phyloP scores from a whole-genome alignment of 1,140 invertebrate species.

The Paracyclopina nana region DNA sequence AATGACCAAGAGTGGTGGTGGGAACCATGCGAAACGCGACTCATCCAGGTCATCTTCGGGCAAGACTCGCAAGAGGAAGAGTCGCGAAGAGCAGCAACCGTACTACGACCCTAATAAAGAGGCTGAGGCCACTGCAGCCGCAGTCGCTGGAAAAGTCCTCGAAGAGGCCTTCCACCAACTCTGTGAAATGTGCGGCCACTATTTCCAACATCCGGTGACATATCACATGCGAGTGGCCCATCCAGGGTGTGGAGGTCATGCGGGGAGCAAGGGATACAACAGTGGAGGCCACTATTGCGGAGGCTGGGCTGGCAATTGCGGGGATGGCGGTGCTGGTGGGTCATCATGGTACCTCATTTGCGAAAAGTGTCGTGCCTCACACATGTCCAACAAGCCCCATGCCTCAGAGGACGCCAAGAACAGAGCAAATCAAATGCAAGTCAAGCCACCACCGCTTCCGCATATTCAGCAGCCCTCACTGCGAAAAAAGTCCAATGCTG shows the following conservation, averaged over 20 bases:
- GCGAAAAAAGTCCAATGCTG: background rate
- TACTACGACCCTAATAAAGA: background rate
- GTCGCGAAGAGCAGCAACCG: conserved; percentile 2
- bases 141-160: conserved; percentile 15
- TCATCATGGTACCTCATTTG: conserved; percentile 81
- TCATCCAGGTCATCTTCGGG: conserved; percentile 13
- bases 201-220: conserved; percentile 56
- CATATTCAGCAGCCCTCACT: no score
- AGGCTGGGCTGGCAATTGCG: conserved; percentile 70
- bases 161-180: conserved; percentile 20
- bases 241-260: conserved; percentile 65
- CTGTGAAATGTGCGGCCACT: conserved; percentile 69
- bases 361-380: conserved; percentile 63
- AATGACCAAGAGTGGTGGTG: background rate
- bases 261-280: conserved; percentile 72
- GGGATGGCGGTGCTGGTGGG: conserved; percentile 57
- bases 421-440: conserved; percentile 21
- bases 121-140: conserved; percentile 1
- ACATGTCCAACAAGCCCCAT: conserved; percentile 33
- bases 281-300: conserved; percentile 59
- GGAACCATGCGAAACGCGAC: background rate
- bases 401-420: conserved; percentile 17
- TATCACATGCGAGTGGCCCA: conserved; percentile 76
- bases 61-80: conserved; percentile 25
- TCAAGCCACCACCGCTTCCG: background rate